Evolutionary conservation across 1,140 invertebrate species (phyloP), one percentile per base, ranked within the genome.

Genomic region (Calliphora vicina): DNA sequence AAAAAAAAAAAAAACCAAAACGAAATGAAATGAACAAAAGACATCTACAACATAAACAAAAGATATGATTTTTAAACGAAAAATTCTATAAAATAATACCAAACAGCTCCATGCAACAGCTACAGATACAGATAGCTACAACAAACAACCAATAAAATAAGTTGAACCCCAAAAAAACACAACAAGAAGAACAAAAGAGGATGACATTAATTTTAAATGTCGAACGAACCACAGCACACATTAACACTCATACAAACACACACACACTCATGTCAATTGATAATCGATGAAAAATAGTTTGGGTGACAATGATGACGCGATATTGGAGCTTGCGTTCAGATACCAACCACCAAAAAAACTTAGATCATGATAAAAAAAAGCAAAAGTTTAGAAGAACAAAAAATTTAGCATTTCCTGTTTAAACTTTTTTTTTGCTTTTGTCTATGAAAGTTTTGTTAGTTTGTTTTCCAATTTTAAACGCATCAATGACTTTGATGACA

Each of bases 351-450:
- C 50, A 57, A 57, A 67, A 20, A 67, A 23, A 67, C 61, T 23
- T 67, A 67, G 61, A 67, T 67, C 61, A 10, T 10, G 20, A 67
- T 67, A 67, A 67, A 67, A 20, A 67, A 67, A 67, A 67, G 61
- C 61, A 67, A 67, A 67, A 67, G 61, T 67, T 67, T 67, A 23
- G 23, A 20, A 67, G 20, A 23, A 67, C 61, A 67, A 25, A 67
- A n/a, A 67, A 67, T 67, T 67, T 67, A 67, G 61, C 61, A 67
- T 67, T 67, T 67, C 61, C 61, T 67, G 61, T 67, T 67, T 67
- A 23, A 10, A 0, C 8, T 67, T 67, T 23, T 23, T 3, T 67
- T 13, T 45, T 12, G 4, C n/a, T 57, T n/a, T 57, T 57, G 50
- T 57, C n/a, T 57, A 23, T 67, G 20, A n/a, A 50, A 50, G 45